A percentile compares a stretch with the other conserved stretches of the same genome.
Conservation (phyloP, 2,113 vertebrate genomes). For the Toxotes chatareus region DNA sequence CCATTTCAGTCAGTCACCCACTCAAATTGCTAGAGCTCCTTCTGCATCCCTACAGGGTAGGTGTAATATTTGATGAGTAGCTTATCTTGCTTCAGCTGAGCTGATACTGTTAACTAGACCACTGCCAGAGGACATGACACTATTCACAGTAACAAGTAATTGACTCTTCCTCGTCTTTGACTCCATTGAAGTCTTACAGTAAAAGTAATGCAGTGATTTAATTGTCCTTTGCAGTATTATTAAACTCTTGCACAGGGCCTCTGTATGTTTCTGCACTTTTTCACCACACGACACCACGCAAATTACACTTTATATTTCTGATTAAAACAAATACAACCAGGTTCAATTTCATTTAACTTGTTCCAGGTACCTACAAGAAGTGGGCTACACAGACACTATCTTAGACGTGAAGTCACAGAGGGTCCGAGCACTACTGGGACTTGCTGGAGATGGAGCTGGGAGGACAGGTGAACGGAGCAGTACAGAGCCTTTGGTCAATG, state of each 20-base stretch:
- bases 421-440: slow-evolving; percentile 91
- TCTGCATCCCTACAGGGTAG: slow-evolving; percentile 19
- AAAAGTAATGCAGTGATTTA: background rate
- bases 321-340: background rate
- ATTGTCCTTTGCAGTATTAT: background rate
- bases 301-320: background rate
- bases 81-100: slow-evolving; percentile 17
- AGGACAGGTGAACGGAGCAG: slow-evolving; percentile 87
- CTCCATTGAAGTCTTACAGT: background rate
- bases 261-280: background rate
- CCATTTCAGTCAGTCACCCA: background rate
- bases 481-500: slow-evolving; percentile 94
- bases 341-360: background rate
- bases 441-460: slow-evolving; percentile 88
- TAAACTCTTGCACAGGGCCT: background rate
- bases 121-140: slow-evolving; percentile 31
- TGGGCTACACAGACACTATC: slow-evolving; percentile 98
- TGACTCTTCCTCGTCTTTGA: slow-evolving; percentile 5
- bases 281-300: background rate
- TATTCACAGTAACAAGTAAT: slow-evolving; percentile 19
- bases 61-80: slow-evolving; percentile 46
- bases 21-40: slow-evolving; percentile 26
- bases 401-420: slow-evolving; percentile 98
- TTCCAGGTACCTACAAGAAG: slow-evolving; percentile 96
- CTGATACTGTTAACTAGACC: slow-evolving; percentile 30